A percentile compares a stretch with the other conserved stretches of the same genome.
Conservation (phyloP, 1,140 invertebrate genomes). For the Druon quercuslanigerum region DNA sequence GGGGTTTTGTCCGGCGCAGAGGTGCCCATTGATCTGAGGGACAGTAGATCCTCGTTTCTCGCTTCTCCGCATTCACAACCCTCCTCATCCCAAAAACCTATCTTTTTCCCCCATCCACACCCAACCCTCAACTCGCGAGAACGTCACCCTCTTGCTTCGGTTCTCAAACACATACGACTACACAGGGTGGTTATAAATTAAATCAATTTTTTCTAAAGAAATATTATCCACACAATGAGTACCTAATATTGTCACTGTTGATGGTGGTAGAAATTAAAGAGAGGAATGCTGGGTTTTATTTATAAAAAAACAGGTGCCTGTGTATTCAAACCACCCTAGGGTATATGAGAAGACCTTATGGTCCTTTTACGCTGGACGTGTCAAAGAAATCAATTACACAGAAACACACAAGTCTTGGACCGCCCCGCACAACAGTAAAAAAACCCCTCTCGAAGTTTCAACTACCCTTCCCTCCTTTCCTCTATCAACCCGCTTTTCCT, state of each 20-base stretch:
- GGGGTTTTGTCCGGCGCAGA: slow-evolving; percentile 62
- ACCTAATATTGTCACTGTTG: too few relatives aligned
- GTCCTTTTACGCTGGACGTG: slow-evolving; percentile 61
- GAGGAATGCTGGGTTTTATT: too few relatives aligned
- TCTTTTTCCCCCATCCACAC: slow-evolving; percentile 29
- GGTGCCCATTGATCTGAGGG: slow-evolving; percentile 70
- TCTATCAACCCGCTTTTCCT: slow-evolving; percentile 41
- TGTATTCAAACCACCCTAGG: too few relatives aligned
- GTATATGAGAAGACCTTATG: slow-evolving; percentile 38
- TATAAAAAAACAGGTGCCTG: too few relatives aligned
- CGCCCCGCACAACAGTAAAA: slow-evolving; percentile 38
- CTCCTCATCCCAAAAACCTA: slow-evolving; percentile 36
- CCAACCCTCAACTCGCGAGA: slow-evolving; percentile 26
- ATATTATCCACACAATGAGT: too few relatives aligned
- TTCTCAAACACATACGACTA: slow-evolving; percentile 36
- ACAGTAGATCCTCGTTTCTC: slow-evolving; percentile 60
- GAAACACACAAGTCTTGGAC: slow-evolving; percentile 55
- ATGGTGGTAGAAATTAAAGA: too few relatives aligned
- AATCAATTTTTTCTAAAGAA: too few relatives aligned
- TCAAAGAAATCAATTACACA: slow-evolving; percentile 71
- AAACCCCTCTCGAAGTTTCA: slow-evolving; percentile 39
- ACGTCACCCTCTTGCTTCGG: slow-evolving; percentile 48
- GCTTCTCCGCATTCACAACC: slow-evolving; percentile 52
- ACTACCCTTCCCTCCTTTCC: slow-evolving; percentile 38
- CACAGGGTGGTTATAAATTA: neutral